Conservation (phyloP, 1,140 invertebrate species). For the Pseudomyrmex sp. region DNA sequence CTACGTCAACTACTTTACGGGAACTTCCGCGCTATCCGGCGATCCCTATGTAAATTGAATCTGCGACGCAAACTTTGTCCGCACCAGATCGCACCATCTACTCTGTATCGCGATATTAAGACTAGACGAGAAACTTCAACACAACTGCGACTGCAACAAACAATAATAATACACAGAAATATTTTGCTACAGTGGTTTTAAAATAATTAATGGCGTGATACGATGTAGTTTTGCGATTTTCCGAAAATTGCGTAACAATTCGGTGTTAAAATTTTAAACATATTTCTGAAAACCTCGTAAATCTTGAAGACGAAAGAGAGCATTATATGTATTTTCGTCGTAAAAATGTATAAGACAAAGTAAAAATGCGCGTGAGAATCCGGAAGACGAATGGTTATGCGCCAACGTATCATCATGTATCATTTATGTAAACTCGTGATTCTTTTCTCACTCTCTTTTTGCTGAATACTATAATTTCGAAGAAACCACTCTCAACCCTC, state of each 20-base stretch:
- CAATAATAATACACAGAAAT: background rate
- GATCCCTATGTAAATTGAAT: slow-evolving; percentile 45
- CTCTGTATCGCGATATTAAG: background rate
- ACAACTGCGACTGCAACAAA: background rate
- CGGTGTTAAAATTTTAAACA: no score
- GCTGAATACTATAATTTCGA: slow-evolving; percentile 20
- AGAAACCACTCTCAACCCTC: background rate
- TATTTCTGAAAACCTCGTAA: background rate
- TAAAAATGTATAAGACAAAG: background rate
- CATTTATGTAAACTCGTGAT: background rate
- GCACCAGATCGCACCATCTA: background rate
- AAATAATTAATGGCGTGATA: no score
- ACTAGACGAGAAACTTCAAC: no score
- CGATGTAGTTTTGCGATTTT: no score
- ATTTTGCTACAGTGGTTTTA: background rate
- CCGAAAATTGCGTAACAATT: no score
- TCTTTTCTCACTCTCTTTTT: background rate
- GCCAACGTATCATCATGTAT: background rate
- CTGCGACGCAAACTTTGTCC: background rate
- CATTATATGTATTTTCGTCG: background rate
- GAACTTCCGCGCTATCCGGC: slow-evolving; percentile 13
- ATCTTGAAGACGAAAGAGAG: background rate
- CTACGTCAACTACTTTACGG: slow-evolving; percentile 44
- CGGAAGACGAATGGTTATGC: no score
- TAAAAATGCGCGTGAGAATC: background rate